Conservation (phyloP, 2,113 vertebrate genomes). For the Grammomys dolichurus region DNA sequence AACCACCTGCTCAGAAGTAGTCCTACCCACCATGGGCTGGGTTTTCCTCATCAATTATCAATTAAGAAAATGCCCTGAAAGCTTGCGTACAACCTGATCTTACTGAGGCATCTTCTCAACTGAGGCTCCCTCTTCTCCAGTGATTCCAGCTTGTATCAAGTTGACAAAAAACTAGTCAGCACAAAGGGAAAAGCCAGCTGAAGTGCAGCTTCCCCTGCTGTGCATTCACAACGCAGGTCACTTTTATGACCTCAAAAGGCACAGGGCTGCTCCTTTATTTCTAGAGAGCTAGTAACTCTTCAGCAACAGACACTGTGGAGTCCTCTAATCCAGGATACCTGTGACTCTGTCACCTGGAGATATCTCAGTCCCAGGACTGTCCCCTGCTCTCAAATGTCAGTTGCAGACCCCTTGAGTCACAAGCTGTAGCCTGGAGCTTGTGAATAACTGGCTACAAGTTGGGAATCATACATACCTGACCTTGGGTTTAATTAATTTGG, state of each 20-base stretch:
- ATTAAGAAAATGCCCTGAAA: neutral
- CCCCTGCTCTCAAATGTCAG: neutral
- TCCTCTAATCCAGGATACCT: neutral
- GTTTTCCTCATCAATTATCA: neutral
- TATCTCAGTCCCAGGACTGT: neutral
- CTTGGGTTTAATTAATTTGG: neutral
- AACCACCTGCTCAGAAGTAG: neutral
- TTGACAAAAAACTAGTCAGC: neutral
- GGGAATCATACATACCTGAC: too few relatives aligned
- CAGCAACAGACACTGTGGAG: neutral
- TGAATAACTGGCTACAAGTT: neutral
- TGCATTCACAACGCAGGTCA: neutral
- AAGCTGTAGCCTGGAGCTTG: neutral
- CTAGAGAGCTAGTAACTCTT: neutral
- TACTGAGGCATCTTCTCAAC: neutral
- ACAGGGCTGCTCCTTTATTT: neutral
- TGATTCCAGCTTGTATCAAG: neutral
- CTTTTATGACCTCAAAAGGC: neutral
- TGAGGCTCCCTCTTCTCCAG: neutral
- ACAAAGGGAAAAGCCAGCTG: neutral
- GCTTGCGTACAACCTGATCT: too few relatives aligned
- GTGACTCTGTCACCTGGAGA: neutral
- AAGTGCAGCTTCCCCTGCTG: neutral
- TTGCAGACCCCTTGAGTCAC: neutral
- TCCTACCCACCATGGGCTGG: neutral